These are phyloP conservation scores for Eupithecia insigniata DNA, from an alignment of 2,888 invertebrate genomes.

Conservation along the genomic window DNA sequence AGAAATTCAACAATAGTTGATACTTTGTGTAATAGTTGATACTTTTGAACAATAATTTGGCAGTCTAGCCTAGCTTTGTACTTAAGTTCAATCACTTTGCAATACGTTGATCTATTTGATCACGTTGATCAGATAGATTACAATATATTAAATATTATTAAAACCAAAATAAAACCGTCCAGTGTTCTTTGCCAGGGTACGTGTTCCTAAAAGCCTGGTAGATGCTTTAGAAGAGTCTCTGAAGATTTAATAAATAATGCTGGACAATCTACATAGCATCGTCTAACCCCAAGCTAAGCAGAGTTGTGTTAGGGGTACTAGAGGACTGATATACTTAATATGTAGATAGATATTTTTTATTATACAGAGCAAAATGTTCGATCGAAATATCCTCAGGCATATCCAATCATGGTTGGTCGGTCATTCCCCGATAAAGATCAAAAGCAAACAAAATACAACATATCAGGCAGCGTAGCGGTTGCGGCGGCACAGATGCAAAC, in stretches of 20 bases:
- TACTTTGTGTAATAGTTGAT: no score
- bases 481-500: conserved; percentile 63
- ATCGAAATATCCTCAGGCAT: neutral
- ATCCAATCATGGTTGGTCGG: neutral
- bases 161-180: neutral
- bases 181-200: neutral
- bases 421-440: conserved; percentile 22
- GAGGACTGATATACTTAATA: no score
- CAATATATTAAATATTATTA: no score
- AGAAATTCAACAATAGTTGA: neutral
- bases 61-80: neutral
- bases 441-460: conserved; percentile 22
- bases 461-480: conserved; percentile 32
- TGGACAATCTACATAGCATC: no score
- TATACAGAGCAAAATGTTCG: neutral
- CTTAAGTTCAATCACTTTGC: neutral
- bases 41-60: neutral
- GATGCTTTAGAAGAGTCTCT: neutral
- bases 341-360: no score
- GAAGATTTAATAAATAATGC: no score
- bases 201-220: neutral
- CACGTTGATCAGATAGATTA: no score
- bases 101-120: neutral
- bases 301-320: no score
- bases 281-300: no score